Conservation (phyloP, 1,140 invertebrate genomes). For the Oscheius sp. region DNA sequence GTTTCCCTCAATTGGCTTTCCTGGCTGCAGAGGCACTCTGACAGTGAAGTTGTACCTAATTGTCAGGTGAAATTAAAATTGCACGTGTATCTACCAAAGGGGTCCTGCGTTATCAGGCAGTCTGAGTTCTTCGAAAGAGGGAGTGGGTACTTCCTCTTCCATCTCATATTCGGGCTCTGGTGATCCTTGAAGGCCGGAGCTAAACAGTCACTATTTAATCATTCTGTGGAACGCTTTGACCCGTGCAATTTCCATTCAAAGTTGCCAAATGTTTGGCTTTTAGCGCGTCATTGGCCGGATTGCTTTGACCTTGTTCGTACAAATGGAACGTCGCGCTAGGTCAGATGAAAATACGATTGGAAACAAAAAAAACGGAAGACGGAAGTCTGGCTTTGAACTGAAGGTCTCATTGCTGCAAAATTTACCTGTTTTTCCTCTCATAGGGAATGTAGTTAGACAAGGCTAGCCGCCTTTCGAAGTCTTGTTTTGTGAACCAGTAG, state of each 20-base stretch:
- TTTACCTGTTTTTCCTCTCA: background rate
- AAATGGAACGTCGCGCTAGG: background rate
- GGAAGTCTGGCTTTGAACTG: too few species aligned
- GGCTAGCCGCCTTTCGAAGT: background rate
- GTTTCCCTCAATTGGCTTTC: background rate
- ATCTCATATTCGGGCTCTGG: background rate
- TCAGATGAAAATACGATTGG: background rate
- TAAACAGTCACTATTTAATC: too few species aligned
- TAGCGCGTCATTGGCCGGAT: background rate
- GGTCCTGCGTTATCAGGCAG: background rate
- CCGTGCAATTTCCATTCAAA: too few species aligned
- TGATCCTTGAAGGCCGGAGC: too few species aligned
- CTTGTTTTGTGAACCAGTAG: slow-evolving; percentile 1
- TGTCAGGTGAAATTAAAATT: background rate
- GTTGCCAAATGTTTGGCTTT: background rate
- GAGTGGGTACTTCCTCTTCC: background rate
- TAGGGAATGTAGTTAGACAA: background rate
- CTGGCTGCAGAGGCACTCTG: background rate
- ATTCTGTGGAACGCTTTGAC: background rate
- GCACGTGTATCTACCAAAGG: background rate
- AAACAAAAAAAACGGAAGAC: background rate
- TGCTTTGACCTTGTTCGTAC: background rate
- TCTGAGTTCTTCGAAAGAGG: background rate
- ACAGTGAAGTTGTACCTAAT: background rate
- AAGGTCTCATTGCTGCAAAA: too few species aligned